Percentiles rank a stretch among this genome's conserved stretches.
Evolutionary conservation across 1,140 invertebrate species (phyloP).

Genomic region (Bombus superbus): DNA sequence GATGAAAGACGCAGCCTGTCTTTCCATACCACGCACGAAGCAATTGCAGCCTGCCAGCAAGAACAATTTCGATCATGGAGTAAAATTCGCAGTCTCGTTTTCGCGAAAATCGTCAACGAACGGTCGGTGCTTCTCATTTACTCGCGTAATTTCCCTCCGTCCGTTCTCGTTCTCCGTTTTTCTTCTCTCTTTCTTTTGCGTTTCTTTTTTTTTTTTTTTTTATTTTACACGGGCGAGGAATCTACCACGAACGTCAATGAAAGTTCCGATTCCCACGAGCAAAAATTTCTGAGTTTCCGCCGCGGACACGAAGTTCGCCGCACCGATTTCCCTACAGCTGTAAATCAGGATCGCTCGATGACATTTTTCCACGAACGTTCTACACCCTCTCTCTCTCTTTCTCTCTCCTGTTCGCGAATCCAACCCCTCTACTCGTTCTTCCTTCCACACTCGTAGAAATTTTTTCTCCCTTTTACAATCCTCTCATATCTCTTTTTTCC

Average conservation of each 20-base stretch:
- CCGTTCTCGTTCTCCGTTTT: too few species aligned
- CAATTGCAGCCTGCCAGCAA: not conserved
- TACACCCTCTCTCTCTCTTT: not conserved
- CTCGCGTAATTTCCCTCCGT: not conserved
- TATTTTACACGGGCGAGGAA: not conserved
- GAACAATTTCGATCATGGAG: constrained; percentile 46
- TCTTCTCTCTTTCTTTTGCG: not conserved
- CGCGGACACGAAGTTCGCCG: constrained; percentile 58
- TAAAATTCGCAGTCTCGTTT: constrained; percentile 29
- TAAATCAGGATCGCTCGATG: constrained; percentile 77
- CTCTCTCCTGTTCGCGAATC: not conserved
- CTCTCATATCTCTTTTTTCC: constrained; percentile 31
- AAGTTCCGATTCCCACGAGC: constrained; percentile 59
- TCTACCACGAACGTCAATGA: constrained; percentile 51
- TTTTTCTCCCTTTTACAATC: constrained; percentile 36
- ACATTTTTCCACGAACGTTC: constrained; percentile 71
- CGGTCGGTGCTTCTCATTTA: not conserved
- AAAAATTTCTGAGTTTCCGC: constrained; percentile 66
- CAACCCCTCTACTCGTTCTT: not conserved
- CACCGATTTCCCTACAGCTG: constrained; percentile 72
- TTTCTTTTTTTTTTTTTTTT: constrained; percentile 26
- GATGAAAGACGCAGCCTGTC: constrained; percentile 1
- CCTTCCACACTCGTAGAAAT: constrained; percentile 18
- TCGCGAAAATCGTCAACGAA: constrained; percentile 14
- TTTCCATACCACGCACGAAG: not conserved